Evolutionary conservation across 1,140 invertebrate genomes (phyloP).

Genomic region (Akabosia matsudoensis): DNA sequence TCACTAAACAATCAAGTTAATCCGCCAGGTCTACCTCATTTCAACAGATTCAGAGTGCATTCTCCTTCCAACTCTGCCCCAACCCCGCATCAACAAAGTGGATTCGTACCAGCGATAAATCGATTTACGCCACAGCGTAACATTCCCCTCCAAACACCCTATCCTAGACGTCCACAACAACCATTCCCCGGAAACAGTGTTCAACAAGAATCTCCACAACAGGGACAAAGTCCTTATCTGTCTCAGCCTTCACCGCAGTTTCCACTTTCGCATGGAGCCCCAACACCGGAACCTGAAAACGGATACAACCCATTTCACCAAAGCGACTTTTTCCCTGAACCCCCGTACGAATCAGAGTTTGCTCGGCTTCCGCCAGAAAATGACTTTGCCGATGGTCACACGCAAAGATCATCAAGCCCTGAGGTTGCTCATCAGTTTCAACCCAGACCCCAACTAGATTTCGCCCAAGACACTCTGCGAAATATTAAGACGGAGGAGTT

Average conservation of each 20-base stretch:
- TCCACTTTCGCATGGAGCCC: background rate
- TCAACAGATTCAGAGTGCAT: background rate
- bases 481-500: background rate
- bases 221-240: no score
- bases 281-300: conserved; percentile 4
- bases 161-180: no score
- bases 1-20: no score
- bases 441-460: background rate
- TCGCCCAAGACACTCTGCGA: background rate
- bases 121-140: background rate
- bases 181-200: no score
- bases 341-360: conserved; percentile 8
- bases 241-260: no score
- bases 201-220: no score
- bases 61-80: background rate
- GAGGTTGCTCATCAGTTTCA: background rate
- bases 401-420: no score
- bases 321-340: background rate
- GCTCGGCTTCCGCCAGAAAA: background rate
- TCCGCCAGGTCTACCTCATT: no score
- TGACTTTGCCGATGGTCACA: background rate
- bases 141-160: background rate
- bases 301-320: conserved; percentile 15
- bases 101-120: background rate
- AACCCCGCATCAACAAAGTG: background rate